A percentile compares a stretch with the other conserved stretches of the same genome.
These are phyloP conservation scores for Oscheius sp. DNA, from an alignment of 2,888 invertebrate species.

Conservation along the genomic window DNA sequence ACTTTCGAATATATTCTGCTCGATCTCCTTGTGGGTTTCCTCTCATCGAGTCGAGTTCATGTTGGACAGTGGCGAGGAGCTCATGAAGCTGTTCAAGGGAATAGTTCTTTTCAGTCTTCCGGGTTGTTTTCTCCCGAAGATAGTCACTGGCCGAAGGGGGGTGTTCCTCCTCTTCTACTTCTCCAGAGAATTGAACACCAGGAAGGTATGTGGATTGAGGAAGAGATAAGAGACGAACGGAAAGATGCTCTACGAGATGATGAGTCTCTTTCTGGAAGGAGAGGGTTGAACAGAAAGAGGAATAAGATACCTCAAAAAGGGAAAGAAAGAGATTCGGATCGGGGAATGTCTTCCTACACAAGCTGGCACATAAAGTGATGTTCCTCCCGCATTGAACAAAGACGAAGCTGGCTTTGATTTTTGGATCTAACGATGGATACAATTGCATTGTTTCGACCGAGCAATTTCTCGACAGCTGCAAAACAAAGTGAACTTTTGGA, in stretches of 20 bases:
- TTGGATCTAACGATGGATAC: constrained; percentile 21
- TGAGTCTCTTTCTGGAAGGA: constrained; percentile 36
- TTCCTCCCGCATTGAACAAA: constrained; percentile 39
- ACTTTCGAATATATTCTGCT: constrained; percentile 35
- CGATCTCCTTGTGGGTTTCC: constrained; percentile 42
- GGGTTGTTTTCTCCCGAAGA: constrained; percentile 19
- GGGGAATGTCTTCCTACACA: constrained; percentile 38
- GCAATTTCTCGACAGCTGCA: constrained; percentile 5
- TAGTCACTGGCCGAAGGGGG: constrained; percentile 15
- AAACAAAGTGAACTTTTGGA: neutral
- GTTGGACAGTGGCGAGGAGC: constrained; percentile 41
- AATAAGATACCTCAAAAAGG: constrained; percentile 35
- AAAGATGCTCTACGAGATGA: constrained; percentile 39
- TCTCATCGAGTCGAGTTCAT: constrained; percentile 42
- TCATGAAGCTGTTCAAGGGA: constrained; percentile 45
- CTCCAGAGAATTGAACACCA: neutral
- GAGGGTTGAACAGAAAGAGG: neutral
- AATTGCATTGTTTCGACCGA: constrained; percentile 13
- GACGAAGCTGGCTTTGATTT: constrained; percentile 30
- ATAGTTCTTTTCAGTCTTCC: constrained; percentile 15
- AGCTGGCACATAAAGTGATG: constrained; percentile 33
- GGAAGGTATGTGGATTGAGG: constrained; percentile 40
- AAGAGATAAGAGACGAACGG: constrained; percentile 41
- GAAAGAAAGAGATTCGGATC: constrained; percentile 33
- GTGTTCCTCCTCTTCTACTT: constrained; percentile 10